These are phyloP conservation scores for Enteromius radiatus DNA, from an alignment of 2,797 vertebrate species.

Conservation along the genomic window DNA sequence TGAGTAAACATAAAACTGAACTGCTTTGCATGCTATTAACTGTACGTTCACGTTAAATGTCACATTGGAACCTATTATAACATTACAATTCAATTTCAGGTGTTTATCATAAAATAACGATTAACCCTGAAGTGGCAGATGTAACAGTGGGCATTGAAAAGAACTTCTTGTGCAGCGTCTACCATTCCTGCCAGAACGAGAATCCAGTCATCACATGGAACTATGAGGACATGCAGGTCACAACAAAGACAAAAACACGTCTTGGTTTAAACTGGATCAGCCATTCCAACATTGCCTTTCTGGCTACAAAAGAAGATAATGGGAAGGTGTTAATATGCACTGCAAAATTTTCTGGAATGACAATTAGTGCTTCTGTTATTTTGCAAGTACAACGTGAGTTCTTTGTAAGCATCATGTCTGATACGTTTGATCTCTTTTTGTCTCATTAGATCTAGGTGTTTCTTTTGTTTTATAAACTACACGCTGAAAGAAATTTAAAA, in stretches of 20 bases:
- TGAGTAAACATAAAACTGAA: constrained; percentile 35
- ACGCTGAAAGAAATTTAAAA: background rate
- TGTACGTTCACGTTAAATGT: background rate
- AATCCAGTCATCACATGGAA: constrained; percentile 67
- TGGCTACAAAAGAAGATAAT: constrained; percentile 60
- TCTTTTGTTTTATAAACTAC: background rate
- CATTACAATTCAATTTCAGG: constrained; percentile 55
- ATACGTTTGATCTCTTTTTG: background rate
- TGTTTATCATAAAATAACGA: constrained; percentile 60
- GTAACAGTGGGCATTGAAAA: constrained; percentile 62
- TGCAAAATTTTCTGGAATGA: constrained; percentile 53
- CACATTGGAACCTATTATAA: background rate
- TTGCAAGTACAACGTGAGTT: constrained; percentile 64
- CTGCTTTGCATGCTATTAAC: background rate
- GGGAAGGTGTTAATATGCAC: constrained; percentile 66
- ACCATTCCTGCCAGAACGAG: constrained; percentile 64
- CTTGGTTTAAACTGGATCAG: background rate
- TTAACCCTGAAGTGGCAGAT: constrained; percentile 50
- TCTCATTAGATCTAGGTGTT: background rate
- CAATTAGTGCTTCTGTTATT: constrained; percentile 48
- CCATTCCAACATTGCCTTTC: constrained; percentile 65
- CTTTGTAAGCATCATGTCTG: background rate
- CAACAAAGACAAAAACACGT: background rate
- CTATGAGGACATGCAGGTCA: constrained; percentile 62
- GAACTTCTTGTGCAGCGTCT: constrained; percentile 65